Evolutionary conservation across 2,113 vertebrate genomes (phyloP), one percentile per base, ranked within the genome.

Genomic region (Neodontobutis hainanensis): DNA sequence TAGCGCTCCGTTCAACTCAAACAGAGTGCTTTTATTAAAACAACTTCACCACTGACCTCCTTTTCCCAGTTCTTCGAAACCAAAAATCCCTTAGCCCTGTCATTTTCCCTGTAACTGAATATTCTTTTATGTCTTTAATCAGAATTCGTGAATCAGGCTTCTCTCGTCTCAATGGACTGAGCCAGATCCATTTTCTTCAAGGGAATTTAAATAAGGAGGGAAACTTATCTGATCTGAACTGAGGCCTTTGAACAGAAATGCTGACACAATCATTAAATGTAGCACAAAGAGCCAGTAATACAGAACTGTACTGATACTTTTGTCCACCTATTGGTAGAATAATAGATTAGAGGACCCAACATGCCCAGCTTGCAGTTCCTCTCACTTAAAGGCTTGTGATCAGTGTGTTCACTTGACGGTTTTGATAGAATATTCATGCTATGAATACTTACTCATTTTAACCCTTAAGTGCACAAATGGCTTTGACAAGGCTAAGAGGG

Each of bases 251-350:
- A 91, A 90, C 82, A 87, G 78, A 91, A 90, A 73, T 44, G 89
- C 91, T 90, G 91, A 90, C 84, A 87, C 53, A 76, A 89, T 88
- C 88, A 89, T 92, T 91, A 91, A 85, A 88, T n/a, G 83, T 57
- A 65, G 71, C 70, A 43, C 84, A 77, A 67, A 70, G 73, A 85
- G 79, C 75, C 78, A 58, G 77, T 82, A 74, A 84, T 85, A 75
- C 27, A 67, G 80, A 68, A 68, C 76, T 73, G 83, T 73, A 67
- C 67, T 80, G 79, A 83, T 87, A 87, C 83, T 87, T 87, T 81
- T 89, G 87, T 91, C 87, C 88, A 89, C 86, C 89, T 89, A 84
- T 82, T 61, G 73, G 66, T 70, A 65, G 85, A 82, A 85, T 85
- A 85, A 88, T 75, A 89, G 89, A 91, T 91, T 77, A 81, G 78